Evolutionary conservation across 1,140 invertebrate genomes (phyloP), one percentile per base, ranked within the genome.

Genomic region (Anoplophora glabripennis): DNA sequence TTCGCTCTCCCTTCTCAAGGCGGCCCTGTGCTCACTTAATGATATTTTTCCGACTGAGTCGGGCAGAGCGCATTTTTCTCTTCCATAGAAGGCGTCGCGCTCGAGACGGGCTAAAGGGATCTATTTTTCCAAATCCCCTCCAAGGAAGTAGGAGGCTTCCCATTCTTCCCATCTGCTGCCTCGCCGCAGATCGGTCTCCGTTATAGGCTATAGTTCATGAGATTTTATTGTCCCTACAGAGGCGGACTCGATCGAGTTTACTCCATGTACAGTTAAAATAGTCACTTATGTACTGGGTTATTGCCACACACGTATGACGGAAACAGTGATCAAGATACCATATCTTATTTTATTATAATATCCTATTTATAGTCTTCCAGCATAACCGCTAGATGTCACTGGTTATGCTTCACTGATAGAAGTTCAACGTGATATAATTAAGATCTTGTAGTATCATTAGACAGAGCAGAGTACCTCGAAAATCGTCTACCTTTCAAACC

Each of bases 91-190:
- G 14, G 38, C 11, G 38, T 40, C 38, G 38, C 38, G 2, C 14
- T 40, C 47, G 57, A 12, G 36, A 40, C 41, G 18, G 10, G 18
- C 10, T 42, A 60, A 51, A 44, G 49, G 55, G 36, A 58, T 37
- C 40, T 38, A 51, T 58, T 58, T 54, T 53, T 53, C 14, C 47
- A 57, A 58, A 57, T 62, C 60, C 55, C 55, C 46, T 53, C 48
- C 35, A 42, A 54, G 60, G 44, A 57, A 45, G 55, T 57, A 55
- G 48, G 53, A 53, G 55, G 53, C 51, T 61, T 61, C 33, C 55
- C 60, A 62, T 62, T 62, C 58, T 58, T 62, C 60, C 60, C 60
- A 62, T 62, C 60, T 62, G 60, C 54, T 62, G 42, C 59, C 54
- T 38, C 48, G 47, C 21, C 60, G 47, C 28, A 49, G 18, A 34